Evolutionary conservation across 2,888 invertebrate genomes (phyloP), one percentile per base, ranked within the genome.

Genomic region (Apotomis turbidana): DNA sequence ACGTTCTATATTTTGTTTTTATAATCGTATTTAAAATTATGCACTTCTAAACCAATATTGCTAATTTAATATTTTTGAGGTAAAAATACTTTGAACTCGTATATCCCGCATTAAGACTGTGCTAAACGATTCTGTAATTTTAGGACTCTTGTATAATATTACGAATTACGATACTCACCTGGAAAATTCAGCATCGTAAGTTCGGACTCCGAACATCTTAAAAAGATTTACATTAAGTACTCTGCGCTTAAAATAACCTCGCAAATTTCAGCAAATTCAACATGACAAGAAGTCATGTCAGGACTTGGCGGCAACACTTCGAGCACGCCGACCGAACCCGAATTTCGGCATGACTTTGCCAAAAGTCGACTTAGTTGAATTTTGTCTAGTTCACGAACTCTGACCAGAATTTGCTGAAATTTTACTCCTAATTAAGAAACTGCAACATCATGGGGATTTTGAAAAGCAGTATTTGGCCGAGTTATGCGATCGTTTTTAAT

Each of bases 391-490:
- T 68, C 54, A 52, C 60, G 44, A 54, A 44, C 52, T 60, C 60
- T 4, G 44, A 59, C 58, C 67, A 55, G 58, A 68, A 68, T 51
- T 63, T 64, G 58, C 44, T 63, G 59, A 70, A 64, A 46, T 46
- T 51, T 70, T 44, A 70, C 59, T 70, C 27, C 64, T 70, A 59
- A 64, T 70, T 59, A 70, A 59, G 70, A 70, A 70, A 66, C 66
- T 66, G 54, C 46, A 36, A 12, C 46, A 9, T 71, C 59, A 66
- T 52, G 60, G 9, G 46, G 13, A 58, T 15, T 70, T 15, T 52
- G 52, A 15, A 44, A 57, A 13, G 13, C 44, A 46, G 54, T 52
- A 51, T 15, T 55, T 63, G 15, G 41, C 41, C 41, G 41, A 5
- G 41, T 46, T 44, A 5, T 0, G 60, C 44, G 52, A 10, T 12